phyloP scores from a whole-genome alignment of 2,113 vertebrate species.

The Otolemur garnettii region DNA sequence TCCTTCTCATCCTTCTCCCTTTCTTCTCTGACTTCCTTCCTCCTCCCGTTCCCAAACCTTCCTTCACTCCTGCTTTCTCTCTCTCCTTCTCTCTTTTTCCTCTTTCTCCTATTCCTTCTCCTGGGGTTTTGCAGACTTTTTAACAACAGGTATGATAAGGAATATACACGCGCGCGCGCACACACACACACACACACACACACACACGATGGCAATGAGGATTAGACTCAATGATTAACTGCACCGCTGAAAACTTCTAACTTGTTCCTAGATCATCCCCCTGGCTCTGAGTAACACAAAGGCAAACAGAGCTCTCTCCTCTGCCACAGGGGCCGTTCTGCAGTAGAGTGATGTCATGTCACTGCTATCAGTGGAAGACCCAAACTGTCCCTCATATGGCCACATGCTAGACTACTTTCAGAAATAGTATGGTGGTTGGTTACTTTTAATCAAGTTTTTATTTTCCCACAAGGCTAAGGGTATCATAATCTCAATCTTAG shows the following conservation, averaged over 20 bases:
- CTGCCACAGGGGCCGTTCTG: neutral
- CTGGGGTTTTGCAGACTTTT: slow-evolving; percentile 33
- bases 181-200: accelerated
- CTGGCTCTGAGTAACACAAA: neutral
- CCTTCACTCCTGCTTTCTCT: neutral
- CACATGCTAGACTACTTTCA: neutral
- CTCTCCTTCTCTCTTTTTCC: neutral
- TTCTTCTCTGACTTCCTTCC: neutral
- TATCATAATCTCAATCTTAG: neutral
- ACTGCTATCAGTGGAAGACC: neutral
- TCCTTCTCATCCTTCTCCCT: accelerated
- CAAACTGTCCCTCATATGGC: neutral
- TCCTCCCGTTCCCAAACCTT: neutral
- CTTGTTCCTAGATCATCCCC: neutral
- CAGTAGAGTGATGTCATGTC: neutral
- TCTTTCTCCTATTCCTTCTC: neutral
- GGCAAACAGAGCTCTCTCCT: neutral
- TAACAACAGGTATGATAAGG: slow-evolving; percentile 52
- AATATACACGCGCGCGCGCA: no score
- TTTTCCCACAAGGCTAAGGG: neutral
- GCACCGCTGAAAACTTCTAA: slow-evolving; percentile 52
- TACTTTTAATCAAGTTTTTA: neutral
- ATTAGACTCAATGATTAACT: slow-evolving; percentile 63
- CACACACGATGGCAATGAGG: neutral
- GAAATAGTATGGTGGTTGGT: neutral